phyloP scores from a whole-genome alignment of 1,140 invertebrate genomes.

The Ostrea denselamellosa region DNA sequence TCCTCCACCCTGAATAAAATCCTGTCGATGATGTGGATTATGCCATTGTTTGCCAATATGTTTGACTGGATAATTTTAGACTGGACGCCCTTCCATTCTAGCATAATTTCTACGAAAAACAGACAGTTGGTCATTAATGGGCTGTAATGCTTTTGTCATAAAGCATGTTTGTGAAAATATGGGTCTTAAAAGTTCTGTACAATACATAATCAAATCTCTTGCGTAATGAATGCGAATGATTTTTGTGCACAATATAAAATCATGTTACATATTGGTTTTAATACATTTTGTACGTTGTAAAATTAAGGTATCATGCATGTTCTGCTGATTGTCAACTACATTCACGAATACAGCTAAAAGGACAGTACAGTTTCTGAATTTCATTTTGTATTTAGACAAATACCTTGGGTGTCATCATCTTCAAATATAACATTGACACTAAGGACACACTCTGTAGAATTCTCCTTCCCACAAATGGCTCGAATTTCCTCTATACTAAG shows the following conservation, averaged over 20 bases:
- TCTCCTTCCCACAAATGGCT: not conserved
- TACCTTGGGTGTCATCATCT: not conserved
- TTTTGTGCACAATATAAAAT: too few species aligned
- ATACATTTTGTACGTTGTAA: too few species aligned
- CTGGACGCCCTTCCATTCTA: slow-evolving; percentile 57
- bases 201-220: not conserved
- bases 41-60: slow-evolving; percentile 63
- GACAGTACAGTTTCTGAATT: too few species aligned
- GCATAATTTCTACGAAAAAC: slow-evolving; percentile 56
- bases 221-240: not conserved
- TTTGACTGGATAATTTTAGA: slow-evolving; percentile 58
- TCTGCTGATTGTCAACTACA: too few species aligned
- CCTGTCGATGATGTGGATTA: slow-evolving; percentile 64
- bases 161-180: too few species aligned
- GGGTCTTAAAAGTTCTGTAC: too few species aligned
- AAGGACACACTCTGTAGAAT: not conserved
- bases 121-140: not conserved
- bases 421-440: slow-evolving; percentile 6
- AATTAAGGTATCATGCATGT: too few species aligned
- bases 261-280: too few species aligned
- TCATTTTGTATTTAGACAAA: not conserved
- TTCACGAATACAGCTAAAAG: too few species aligned
- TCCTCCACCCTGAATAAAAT: slow-evolving; percentile 55
- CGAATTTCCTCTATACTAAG: slow-evolving; percentile 40
- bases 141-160: too few species aligned